These are phyloP conservation scores for Ictalurus punctatus DNA, from an alignment of 2,113 vertebrate species.

Conservation along the genomic window DNA sequence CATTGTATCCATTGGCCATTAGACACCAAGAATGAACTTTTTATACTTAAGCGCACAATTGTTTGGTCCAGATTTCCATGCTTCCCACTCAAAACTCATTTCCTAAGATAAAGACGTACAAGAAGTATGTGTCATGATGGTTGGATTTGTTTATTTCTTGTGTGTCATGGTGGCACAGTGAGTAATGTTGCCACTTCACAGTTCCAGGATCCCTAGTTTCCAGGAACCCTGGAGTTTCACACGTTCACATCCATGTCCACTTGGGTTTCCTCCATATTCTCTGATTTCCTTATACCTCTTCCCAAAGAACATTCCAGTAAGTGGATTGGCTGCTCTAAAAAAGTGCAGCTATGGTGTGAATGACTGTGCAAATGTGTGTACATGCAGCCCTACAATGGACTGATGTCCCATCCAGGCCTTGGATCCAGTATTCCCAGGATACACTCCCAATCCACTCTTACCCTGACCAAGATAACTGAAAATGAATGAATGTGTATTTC, in stretches of 20 bases:
- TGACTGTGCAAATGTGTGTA: neutral
- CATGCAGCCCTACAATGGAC: neutral
- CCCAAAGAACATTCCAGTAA: neutral
- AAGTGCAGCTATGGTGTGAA: neutral
- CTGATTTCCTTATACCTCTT: neutral
- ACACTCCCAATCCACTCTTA: neutral
- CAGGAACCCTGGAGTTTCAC: neutral
- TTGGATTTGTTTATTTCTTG: neutral
- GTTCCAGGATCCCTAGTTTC: neutral
- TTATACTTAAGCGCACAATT: neutral
- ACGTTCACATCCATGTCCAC: neutral
- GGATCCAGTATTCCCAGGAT: neutral
- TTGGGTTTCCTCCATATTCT: neutral
- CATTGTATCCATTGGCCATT: neutral
- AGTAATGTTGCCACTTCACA: neutral
- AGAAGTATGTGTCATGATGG: neutral
- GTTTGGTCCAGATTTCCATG: neutral
- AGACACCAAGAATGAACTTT: neutral
- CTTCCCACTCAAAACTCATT: neutral
- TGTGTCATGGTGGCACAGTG: neutral
- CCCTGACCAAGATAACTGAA: neutral
- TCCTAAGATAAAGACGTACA: conserved; percentile 5
- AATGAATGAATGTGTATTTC: neutral
- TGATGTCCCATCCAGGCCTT: neutral
- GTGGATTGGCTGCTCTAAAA: neutral